Evolutionary conservation across 2,888 invertebrate genomes (phyloP), one percentile per base, ranked within the genome.

Genomic region (Drosophila cracens): DNA sequence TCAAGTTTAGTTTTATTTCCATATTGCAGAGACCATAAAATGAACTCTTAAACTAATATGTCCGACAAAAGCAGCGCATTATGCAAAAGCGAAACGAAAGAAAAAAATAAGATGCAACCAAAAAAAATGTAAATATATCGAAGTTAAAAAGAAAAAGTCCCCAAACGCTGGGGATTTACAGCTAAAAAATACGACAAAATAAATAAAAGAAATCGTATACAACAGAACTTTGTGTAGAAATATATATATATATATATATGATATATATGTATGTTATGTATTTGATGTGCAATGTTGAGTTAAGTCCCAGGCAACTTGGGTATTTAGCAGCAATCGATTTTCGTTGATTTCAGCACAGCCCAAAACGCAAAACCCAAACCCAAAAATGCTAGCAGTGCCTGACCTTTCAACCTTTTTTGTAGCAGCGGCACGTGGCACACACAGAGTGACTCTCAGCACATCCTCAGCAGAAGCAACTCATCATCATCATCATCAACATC

Each of bases 301-400:
- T 83, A 88, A 85, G 86, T 86, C 76, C 73, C 69, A 68, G 68
- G 82, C 76, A 88, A 87, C 84, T 85, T 79, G 80, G 83, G 85
- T 86, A 86, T 86, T 86, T 86, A 86, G 85, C 86, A 71, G 76
- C 81, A 85, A 86, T 86, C 90, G 85, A 86, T 86, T 90, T 88
- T 86, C 70, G 89, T 89, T 85, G 90, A 85, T 89, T 89, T 87
- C 83, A 21, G n/a, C 25, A 43, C 21, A 60, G 7, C 54, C 33
- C 51, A 27, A 56, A 67, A 31, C 56, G 38, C 38, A 62, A 58
- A 59, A 25, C 60, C 36, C 76, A 61, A 66, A 18, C n/a, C 40
- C 60, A 38, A 52, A 43, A 29, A 16, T 38, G 36, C 38, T 4
- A 21, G 43, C 74, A 48, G 63, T 67, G 79, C 83, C 85, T 86